Conservation (phyloP, 1,140 invertebrate species). For the Drosophila grimshawi region DNA sequence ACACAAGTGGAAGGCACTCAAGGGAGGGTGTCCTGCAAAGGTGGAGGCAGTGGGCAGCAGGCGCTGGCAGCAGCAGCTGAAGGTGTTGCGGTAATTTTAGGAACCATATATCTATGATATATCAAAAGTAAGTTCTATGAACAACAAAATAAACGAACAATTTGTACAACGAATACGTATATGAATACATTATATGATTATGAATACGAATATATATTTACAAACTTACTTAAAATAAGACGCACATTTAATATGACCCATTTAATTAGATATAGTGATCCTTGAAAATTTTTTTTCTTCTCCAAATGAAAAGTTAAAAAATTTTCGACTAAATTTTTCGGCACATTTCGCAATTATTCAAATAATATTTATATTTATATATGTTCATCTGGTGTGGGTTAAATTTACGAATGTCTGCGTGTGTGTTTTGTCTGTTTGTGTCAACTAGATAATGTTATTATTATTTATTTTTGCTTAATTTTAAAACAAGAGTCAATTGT, state of each 20-base stretch:
- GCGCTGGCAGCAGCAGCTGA: constrained; percentile 72
- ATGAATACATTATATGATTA: constrained; percentile 5
- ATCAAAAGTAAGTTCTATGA: constrained; percentile 97
- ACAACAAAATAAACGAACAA: constrained; percentile 86
- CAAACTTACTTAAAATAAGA: neutral
- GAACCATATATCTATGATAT: constrained; percentile 98
- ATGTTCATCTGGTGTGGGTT: constrained; percentile 53
- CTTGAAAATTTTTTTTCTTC: constrained; percentile 80
- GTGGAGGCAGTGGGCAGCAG: neutral
- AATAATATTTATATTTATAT: constrained; percentile 36
- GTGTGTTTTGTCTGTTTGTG: constrained; percentile 10
- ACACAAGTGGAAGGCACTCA: neutral
- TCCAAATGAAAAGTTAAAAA: constrained; percentile 59
- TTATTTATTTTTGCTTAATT: constrained; percentile 45
- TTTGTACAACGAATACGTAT: constrained; percentile 50
- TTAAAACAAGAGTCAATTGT: constrained; percentile 67
- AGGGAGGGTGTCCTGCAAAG: neutral
- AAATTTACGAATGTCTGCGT: constrained; percentile 18
- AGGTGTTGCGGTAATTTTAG: constrained; percentile 90
- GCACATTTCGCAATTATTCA: constrained; percentile 26
- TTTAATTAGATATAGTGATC: constrained; percentile 45
- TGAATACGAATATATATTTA: constrained; percentile 6
- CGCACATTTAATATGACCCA: constrained; percentile 3
- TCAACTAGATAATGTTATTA: constrained; percentile 51
- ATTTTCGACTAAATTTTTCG: constrained; percentile 60